Evolutionary conservation across 2,113 vertebrate species (phyloP).

Genomic region (Spea multiplicata): DNA sequence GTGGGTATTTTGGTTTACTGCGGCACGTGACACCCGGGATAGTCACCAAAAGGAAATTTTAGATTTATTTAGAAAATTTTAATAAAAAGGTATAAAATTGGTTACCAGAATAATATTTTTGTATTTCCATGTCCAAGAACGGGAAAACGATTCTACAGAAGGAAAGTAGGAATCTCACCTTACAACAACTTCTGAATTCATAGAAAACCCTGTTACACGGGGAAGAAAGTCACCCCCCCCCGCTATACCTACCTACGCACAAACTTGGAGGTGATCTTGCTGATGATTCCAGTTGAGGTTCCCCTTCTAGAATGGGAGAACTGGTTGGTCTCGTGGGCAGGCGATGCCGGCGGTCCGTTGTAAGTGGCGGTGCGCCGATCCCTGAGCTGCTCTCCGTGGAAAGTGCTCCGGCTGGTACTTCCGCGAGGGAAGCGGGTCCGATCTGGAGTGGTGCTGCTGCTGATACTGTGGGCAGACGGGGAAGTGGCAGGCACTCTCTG

Average conservation of each 20-base stretch:
- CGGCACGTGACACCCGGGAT: too few species aligned
- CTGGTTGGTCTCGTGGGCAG: slow-evolving; percentile 86
- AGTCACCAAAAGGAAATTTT: too few species aligned
- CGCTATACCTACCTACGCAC: slow-evolving; percentile 84
- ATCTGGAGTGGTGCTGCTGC: slow-evolving; percentile 81
- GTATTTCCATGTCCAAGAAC: too few species aligned
- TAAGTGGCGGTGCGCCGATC: slow-evolving; percentile 92
- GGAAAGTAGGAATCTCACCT: too few species aligned
- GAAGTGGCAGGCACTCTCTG: slow-evolving; percentile 86
- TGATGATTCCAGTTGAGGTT: slow-evolving; percentile 89
- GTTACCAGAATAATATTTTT: too few species aligned
- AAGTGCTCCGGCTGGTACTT: slow-evolving; percentile 94
- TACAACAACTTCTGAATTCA: too few species aligned
- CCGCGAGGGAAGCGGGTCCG: slow-evolving; percentile 93
- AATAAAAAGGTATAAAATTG: too few species aligned
- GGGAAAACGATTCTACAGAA: too few species aligned
- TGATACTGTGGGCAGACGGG: slow-evolving; percentile 93
- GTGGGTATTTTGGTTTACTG: too few species aligned
- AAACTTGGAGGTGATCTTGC: slow-evolving; percentile 97
- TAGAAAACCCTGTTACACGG: too few species aligned
- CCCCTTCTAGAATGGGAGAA: slow-evolving; percentile 87
- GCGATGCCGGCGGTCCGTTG: slow-evolving; percentile 92
- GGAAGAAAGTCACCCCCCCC: too few species aligned
- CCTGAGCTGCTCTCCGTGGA: slow-evolving; percentile 93
- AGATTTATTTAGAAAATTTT: too few species aligned